Base-by-base conservation (phyloP, 2,113 vertebrate species). In the Tichodroma muraria region DNA sequence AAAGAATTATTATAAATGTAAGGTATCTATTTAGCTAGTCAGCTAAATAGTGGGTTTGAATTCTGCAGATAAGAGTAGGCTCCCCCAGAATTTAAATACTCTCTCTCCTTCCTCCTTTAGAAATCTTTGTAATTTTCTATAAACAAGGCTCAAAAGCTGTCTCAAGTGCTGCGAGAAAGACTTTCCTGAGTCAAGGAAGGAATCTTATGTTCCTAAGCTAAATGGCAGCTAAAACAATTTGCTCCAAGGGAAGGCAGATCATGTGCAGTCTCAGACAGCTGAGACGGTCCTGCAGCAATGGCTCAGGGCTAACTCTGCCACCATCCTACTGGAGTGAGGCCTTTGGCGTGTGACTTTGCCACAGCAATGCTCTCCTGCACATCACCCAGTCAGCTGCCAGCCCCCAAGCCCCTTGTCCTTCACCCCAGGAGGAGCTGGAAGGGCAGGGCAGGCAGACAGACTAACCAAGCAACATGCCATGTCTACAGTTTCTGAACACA, bases 1-100 rank as follows among this genome's bases (percentile, higher is more conserved):
- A 52, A 73, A 88, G 83, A 95, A 90, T 93, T 93, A 93, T 95
- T 91, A 64, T 57, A 94, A 92, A 90, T 90, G 86, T 56, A 85
- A 84, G 76, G 73, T 94, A 96, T 93, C 90, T 95, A 95, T 97
- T 97, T 93, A 93, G 31, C 60, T 40, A 93, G 40, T 79, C 89
- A 97, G 92, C 38, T 86, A 86, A 86, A 86, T 78, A 70, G 78
- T 86, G 90, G 79, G 80, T 65, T 94, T 94, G 85, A 91, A 71
- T 91, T 93, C 64, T 80, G 31, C 44, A 88, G 76, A 92, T 90
- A 92, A 79, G 37, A 72, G 65, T 21, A 88, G 53, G 24, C 44
- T 93, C 27, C 9, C 47, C 18, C 17, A n/a, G 47, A 91, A 85
- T 85, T 33, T 91, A 88, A 91, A 93, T 47, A 44, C 35, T 60